A percentile compares a stretch with the other conserved stretches of the same genome.
These are phyloP conservation scores for Cataglyphis cursor DNA, from an alignment of 2,888 invertebrate genomes.

Conservation along the genomic window DNA sequence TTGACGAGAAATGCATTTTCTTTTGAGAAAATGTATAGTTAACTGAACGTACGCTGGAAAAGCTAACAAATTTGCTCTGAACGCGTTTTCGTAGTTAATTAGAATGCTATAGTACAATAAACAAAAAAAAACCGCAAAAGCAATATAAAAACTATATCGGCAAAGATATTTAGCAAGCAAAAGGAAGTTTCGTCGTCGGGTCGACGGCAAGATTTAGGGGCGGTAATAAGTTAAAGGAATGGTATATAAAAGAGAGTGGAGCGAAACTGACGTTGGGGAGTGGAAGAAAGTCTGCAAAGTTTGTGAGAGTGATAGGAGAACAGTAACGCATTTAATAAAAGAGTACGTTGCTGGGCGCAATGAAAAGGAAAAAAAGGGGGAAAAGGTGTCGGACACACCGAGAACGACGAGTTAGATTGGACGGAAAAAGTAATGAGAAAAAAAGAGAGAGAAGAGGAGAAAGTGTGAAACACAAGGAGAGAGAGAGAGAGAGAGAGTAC, in stretches of 20 bases:
- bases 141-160: constrained; percentile 38
- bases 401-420: constrained; percentile 54
- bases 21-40: not conserved
- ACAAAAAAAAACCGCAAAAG: not conserved
- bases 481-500: not conserved
- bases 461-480: no score
- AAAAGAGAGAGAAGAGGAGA: not conserved
- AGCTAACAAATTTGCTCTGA: not conserved
- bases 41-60: not conserved
- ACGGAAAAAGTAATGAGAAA: constrained; percentile 38
- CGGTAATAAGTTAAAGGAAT: constrained; percentile 50
- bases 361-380: constrained; percentile 9
- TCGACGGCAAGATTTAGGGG: constrained; percentile 53
- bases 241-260: constrained; percentile 24
- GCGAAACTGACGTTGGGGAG: constrained; percentile 9
- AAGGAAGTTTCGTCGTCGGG: constrained; percentile 35
- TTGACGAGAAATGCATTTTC: not conserved
- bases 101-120: not conserved
- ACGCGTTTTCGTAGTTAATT: constrained; percentile 34
- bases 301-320: constrained; percentile 53
- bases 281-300: constrained; percentile 40
- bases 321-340: constrained; percentile 57
- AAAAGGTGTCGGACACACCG: constrained; percentile 36
- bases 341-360: constrained; percentile 28
- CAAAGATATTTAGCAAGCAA: constrained; percentile 47